Evolutionary conservation across 2,113 vertebrate genomes (phyloP), one percentile per base, ranked within the genome.

Genomic region (Notarius lentiginosus): DNA sequence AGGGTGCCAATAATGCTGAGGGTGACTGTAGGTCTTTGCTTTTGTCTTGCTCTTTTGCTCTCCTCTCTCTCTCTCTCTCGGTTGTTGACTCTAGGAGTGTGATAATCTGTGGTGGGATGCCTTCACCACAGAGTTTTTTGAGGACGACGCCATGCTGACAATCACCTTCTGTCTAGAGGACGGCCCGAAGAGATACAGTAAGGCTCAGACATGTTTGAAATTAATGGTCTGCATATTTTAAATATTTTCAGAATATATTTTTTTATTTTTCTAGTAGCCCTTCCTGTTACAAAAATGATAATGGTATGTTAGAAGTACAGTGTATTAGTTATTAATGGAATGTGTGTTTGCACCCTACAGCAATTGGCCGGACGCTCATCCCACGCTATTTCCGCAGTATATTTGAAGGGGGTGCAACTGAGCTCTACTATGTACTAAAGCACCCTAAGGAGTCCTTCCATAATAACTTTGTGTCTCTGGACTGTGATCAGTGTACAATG

Each of bases 81-180:
- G 30, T 68, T 2, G 10, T 30, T 66, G 58, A 20, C 30, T 87
- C 11, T 27, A 99, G 98, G 98, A 99, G 92, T 99, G 98, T 96
- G 98, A 99, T 95, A 99, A 99, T 96, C 96, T 99, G 90, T 99
- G 98, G 98, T 99, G 98, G 98, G 98, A 99, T 0, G 98, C 98
- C 79, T 99, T 99, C 92, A 99, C 98, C 88, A 99, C 98, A 7
- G 98, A 99, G 91, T 99, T 99, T 92, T 99, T 99, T 60, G 98
- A 99, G 92, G 98, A 99, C 89, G 98, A 99, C 0, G 98, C 98
- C 92, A 99, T 99, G 98, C 94, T 99, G 92, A 99, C 98, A 91
- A 97, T 99, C 95, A 99, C 98, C 77, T 99, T 99, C 95, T 99
- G 98, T 93, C 95, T 99, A 95, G 98, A 99, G 93, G 98, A 99